Conservation (phyloP, 2,888 invertebrate genomes). For the Conistra vaccinii region DNA sequence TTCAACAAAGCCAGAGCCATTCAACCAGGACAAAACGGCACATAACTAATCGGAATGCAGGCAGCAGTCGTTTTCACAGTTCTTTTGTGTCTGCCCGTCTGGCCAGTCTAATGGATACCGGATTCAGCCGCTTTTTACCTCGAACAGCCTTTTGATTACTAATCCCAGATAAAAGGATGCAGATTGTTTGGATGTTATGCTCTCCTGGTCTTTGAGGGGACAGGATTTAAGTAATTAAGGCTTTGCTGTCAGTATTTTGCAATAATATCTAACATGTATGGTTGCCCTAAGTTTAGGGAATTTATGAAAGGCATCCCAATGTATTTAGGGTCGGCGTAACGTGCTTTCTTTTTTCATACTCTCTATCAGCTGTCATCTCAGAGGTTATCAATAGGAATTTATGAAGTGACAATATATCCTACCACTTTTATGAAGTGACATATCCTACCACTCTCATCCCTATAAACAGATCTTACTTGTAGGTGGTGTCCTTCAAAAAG, state of each 20-base stretch:
- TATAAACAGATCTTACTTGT: not conserved
- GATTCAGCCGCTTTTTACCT: constrained; percentile 65
- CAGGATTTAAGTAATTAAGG: constrained; percentile 44
- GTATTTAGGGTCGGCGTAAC: not conserved
- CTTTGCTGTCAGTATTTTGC: constrained; percentile 16
- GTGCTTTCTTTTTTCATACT: not conserved
- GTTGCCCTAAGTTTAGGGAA: not conserved
- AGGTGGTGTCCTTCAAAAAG: not conserved
- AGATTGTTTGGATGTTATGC: constrained; percentile 49
- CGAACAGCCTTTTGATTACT: constrained; percentile 66
- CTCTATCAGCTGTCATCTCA: not conserved
- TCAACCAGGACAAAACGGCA: constrained; percentile 54
- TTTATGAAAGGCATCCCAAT: not conserved
- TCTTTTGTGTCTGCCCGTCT: constrained; percentile 80
- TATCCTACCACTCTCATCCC: not conserved
- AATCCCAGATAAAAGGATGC: constrained; percentile 64
- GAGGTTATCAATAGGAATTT: not conserved
- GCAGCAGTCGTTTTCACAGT: constrained; percentile 70
- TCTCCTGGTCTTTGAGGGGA: constrained; percentile 40
- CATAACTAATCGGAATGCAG: constrained; percentile 65
- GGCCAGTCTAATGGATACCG: constrained; percentile 71
- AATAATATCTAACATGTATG: constrained; percentile 15
- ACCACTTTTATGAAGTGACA: not conserved
- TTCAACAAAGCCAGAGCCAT: constrained; percentile 22
- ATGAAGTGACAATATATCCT: not conserved